These are phyloP conservation scores for Galemys pyrenaicus DNA, from an alignment of 2,113 vertebrate species.

Conservation along the genomic window DNA sequence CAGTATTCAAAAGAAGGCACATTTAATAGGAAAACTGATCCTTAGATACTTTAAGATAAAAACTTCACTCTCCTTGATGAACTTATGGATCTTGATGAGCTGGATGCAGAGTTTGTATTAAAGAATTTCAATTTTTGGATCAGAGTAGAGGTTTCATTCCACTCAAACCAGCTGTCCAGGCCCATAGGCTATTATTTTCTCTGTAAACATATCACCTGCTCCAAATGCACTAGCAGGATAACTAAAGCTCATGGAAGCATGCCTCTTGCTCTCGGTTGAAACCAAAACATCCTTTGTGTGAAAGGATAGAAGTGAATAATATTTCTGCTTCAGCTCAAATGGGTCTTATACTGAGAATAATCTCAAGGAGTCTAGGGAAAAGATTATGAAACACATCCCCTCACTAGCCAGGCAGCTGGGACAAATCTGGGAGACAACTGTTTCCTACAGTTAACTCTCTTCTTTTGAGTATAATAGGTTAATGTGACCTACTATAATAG, in stretches of 20 bases:
- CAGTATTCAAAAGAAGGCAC: not conserved
- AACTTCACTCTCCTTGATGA: not conserved
- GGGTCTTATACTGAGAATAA: constrained; percentile 36
- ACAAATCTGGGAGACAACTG: not conserved
- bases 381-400: constrained; percentile 24
- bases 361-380: constrained; percentile 1
- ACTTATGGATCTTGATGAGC: constrained; percentile 18
- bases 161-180: constrained; percentile 33
- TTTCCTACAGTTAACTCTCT: not conserved
- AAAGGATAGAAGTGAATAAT: constrained; percentile 44
- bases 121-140: constrained; percentile 32
- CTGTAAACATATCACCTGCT: constrained; percentile 52
- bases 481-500: not conserved
- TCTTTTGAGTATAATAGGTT: not conserved
- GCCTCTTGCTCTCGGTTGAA: constrained; percentile 29
- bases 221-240: not conserved
- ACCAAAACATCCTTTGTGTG: constrained; percentile 51
- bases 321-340: constrained; percentile 57
- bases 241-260: constrained; percentile 31
- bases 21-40: not conserved
- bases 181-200: constrained; percentile 47
- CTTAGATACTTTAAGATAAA: constrained; percentile 31
- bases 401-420: not conserved
- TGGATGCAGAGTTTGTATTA: not conserved
- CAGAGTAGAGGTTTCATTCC: constrained; percentile 32